These are phyloP conservation scores for Tuta absoluta DNA, from an alignment of 2,888 invertebrate genomes.

Conservation along the genomic window DNA sequence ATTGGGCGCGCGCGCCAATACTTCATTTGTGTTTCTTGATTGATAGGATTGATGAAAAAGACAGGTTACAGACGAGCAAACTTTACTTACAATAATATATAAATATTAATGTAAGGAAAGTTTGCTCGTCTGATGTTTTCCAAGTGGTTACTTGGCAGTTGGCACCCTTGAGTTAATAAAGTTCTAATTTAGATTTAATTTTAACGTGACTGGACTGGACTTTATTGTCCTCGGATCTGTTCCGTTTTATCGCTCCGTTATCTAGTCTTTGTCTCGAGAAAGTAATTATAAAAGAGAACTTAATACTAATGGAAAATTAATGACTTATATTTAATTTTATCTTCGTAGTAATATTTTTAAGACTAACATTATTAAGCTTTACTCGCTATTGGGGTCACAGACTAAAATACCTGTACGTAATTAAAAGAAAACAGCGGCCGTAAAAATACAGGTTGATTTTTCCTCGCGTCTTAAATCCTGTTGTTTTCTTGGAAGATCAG, in stretches of 20 bases:
- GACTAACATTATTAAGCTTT: neutral
- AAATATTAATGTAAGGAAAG: too few species aligned
- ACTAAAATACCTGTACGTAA: neutral
- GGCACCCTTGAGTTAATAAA: neutral
- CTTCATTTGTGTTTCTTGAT: too few species aligned
- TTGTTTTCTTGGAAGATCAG: neutral
- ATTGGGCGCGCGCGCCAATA: too few species aligned
- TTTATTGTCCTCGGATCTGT: neutral
- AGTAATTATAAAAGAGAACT: neutral
- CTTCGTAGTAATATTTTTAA: neutral
- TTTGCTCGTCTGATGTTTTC: too few species aligned
- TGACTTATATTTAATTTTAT: neutral
- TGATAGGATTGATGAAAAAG: too few species aligned
- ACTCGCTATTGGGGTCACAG: neutral
- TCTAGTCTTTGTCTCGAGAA: neutral
- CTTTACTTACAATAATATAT: too few species aligned
- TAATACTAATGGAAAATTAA: neutral
- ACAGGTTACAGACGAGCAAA: too few species aligned
- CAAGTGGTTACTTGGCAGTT: too few species aligned
- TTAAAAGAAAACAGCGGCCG: slow-evolving; percentile 2
- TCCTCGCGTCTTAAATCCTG: neutral
- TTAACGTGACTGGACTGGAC: neutral
- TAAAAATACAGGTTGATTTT: slow-evolving; percentile 1
- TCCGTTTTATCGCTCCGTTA: neutral
- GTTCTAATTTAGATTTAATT: slow-evolving; percentile 9